Percentiles rank a stretch among this genome's conserved stretches.
These are phyloP conservation scores for Hippocampus barbouri DNA, from an alignment of 2,113 vertebrate species.

Conservation along the genomic window DNA sequence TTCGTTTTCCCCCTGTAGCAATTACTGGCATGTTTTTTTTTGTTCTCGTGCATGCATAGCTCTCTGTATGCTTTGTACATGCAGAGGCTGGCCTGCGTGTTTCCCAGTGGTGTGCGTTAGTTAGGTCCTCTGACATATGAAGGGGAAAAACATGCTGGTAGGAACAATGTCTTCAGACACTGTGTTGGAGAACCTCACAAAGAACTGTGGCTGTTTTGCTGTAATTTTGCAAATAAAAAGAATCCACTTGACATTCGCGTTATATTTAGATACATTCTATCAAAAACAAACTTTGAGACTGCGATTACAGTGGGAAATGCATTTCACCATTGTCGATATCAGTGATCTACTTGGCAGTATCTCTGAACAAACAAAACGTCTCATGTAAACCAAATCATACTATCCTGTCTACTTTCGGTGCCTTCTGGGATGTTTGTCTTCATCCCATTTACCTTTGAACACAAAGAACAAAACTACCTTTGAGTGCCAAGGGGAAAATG, in stretches of 20 bases:
- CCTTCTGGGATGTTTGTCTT: too few relatives aligned
- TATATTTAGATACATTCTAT: background rate
- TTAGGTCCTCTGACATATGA: background rate
- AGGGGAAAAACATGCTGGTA: background rate
- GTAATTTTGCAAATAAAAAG: background rate
- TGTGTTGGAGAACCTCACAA: background rate
- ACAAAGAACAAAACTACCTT: too few relatives aligned
- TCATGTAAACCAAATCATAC: background rate
- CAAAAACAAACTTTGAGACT: constrained; percentile 11
- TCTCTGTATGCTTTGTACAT: background rate
- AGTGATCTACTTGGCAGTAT: constrained; percentile 5
- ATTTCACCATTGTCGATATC: too few relatives aligned
- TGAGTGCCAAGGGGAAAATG: too few relatives aligned
- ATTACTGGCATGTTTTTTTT: background rate
- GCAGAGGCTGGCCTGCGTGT: background rate
- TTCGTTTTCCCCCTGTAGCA: constrained; percentile 10
- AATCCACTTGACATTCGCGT: background rate
- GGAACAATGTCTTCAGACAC: background rate
- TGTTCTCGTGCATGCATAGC: background rate
- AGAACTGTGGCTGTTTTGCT: background rate
- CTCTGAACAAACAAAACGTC: constrained; percentile 17
- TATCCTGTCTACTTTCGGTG: too few relatives aligned
- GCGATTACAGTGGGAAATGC: background rate
- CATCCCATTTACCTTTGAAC: too few relatives aligned
- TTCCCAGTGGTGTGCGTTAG: constrained; percentile 8